Evolutionary conservation across 1,140 invertebrate genomes (phyloP).

Genomic region (Pachyrhynchus sulphureomaculatus): DNA sequence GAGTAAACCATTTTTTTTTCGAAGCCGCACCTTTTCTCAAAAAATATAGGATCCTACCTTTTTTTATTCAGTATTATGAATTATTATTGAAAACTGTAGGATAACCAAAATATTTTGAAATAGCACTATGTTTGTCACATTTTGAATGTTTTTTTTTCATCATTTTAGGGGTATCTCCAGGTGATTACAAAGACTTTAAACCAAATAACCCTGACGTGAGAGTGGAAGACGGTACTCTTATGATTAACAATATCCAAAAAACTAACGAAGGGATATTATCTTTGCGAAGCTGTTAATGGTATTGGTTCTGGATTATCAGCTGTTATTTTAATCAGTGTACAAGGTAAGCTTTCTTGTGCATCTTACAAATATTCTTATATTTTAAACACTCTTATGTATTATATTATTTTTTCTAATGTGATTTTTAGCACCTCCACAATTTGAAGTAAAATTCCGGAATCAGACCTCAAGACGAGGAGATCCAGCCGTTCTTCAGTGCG

Average conservation of each 20-base stretch:
- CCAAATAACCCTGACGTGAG: conserved; percentile 84
- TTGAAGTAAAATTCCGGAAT: conserved; percentile 88
- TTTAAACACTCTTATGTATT: too few relatives aligned
- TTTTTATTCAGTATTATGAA: too few relatives aligned
- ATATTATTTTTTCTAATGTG: too few relatives aligned
- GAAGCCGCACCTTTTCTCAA: too few relatives aligned
- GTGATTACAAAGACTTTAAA: conserved; percentile 90
- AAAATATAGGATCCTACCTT: too few relatives aligned
- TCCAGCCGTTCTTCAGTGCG: conserved; percentile 89
- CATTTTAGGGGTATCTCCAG: conserved; percentile 78
- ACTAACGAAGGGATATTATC: conserved; percentile 91
- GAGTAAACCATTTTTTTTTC: too few relatives aligned
- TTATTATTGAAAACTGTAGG: too few relatives aligned
- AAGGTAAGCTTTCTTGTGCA: conserved; percentile 64
- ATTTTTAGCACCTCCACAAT: conserved; percentile 83
- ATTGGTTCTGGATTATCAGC: conserved; percentile 92
- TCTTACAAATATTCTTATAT: background rate
- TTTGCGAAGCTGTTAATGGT: conserved; percentile 94
- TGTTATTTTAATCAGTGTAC: conserved; percentile 89
- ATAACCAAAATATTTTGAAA: too few relatives aligned
- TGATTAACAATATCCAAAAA: conserved; percentile 87
- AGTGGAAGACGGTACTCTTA: conserved; percentile 87
- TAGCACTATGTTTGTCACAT: too few relatives aligned
- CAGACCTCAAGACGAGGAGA: conserved; percentile 87
- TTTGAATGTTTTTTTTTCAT: background rate